Percentiles rank a stretch among this genome's conserved stretches.
These are phyloP conservation scores for Hephaestus fuliginosus DNA, from an alignment of 2,797 vertebrate genomes.

Conservation along the genomic window DNA sequence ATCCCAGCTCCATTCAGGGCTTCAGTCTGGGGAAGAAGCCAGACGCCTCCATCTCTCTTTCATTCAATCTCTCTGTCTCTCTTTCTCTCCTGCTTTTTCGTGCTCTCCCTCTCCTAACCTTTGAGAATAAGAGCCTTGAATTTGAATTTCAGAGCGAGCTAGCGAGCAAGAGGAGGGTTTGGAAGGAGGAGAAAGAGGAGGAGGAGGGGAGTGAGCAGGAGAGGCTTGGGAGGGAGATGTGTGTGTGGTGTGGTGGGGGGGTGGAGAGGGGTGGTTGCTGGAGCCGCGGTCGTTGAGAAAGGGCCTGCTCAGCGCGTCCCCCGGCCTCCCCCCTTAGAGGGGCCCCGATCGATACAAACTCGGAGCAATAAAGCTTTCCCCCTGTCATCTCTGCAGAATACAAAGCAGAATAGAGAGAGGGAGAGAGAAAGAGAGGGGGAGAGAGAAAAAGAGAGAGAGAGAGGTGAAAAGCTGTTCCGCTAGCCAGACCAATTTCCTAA, in stretches of 20 bases:
- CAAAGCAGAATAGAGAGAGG: conserved; percentile 90
- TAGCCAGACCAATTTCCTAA: conserved; percentile 90
- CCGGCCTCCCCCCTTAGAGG: conserved; percentile 86
- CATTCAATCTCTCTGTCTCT: conserved; percentile 76
- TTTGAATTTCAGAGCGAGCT: conserved; percentile 85
- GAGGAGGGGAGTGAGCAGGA: conserved; percentile 26
- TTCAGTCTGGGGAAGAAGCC: conserved; percentile 76
- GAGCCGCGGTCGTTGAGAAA: conserved; percentile 85
- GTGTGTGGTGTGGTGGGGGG: too few species aligned
- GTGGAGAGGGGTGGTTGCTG: conserved; percentile 25
- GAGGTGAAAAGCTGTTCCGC: conserved; percentile 90
- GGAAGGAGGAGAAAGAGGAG: conserved; percentile 31
- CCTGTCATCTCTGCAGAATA: conserved; percentile 97
- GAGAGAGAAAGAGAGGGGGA: conserved; percentile 73
- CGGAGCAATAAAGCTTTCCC: conserved; percentile 97
- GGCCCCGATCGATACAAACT: conserved; percentile 95
- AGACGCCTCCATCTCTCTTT: conserved; percentile 73
- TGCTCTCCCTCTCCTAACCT: conserved; percentile 82
- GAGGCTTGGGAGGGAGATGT: conserved; percentile 6
- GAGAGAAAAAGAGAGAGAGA: conserved; percentile 82
- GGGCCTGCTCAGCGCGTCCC: conserved; percentile 83
- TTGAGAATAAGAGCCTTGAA: conserved; percentile 86
- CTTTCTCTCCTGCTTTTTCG: conserved; percentile 57
- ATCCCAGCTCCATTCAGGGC: conserved; percentile 78
- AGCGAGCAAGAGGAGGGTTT: conserved; percentile 62